These are phyloP conservation scores for Falcaria lacertinaria DNA, from an alignment of 2,888 invertebrate species.

Conservation along the genomic window DNA sequence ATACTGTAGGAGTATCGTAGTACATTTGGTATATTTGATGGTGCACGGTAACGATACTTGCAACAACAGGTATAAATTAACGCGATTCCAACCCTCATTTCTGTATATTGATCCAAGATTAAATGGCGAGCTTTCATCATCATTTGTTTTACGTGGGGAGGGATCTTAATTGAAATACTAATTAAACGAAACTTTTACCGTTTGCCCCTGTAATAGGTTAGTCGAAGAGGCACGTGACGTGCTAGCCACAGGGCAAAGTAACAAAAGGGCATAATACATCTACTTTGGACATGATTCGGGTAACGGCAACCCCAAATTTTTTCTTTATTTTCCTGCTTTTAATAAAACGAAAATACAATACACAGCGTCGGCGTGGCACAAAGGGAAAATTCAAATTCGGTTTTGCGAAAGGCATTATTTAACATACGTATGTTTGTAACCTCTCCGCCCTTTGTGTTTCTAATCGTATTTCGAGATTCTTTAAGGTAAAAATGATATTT, in stretches of 20 bases:
- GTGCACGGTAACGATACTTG: too few relatives aligned
- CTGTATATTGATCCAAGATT: not conserved
- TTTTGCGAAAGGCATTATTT: slow-evolving; percentile 42
- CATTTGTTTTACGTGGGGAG: not conserved
- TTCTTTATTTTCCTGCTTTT: slow-evolving; percentile 52
- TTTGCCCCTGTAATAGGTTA: not conserved
- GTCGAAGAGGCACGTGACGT: slow-evolving; percentile 5
- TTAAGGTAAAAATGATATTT: slow-evolving; percentile 18
- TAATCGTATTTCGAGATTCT: slow-evolving; percentile 34
- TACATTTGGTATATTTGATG: too few relatives aligned
- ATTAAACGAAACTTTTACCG: slow-evolving; percentile 14
- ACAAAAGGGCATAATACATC: slow-evolving; percentile 15
- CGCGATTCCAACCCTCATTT: too few relatives aligned
- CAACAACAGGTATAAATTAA: too few relatives aligned
- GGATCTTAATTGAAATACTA: not conserved
- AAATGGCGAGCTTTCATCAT: not conserved
- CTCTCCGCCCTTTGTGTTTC: slow-evolving; percentile 20
- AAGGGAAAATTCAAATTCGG: slow-evolving; percentile 50
- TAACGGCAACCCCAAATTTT: slow-evolving; percentile 26
- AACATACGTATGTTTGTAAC: slow-evolving; percentile 37
- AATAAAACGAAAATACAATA: slow-evolving; percentile 56
- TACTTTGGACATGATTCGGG: slow-evolving; percentile 6
- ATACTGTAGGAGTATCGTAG: too few relatives aligned
- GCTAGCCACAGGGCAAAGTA: slow-evolving; percentile 16
- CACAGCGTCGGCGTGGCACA: slow-evolving; percentile 37